phyloP scores from a whole-genome alignment of 1,140 invertebrate genomes.

The Drosophila sulfurigaster region DNA sequence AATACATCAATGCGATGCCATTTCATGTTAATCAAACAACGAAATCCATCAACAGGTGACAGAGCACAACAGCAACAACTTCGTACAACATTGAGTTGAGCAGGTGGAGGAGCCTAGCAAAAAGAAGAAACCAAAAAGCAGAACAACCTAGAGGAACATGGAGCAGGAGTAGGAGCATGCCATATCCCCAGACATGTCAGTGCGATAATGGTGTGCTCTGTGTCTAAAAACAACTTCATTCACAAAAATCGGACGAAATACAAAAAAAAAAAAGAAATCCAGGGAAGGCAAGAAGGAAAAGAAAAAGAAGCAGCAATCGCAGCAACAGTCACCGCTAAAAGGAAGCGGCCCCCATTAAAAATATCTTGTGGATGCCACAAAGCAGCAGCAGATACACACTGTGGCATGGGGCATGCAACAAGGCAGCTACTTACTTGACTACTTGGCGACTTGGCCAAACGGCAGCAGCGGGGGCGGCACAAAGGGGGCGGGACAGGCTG shows the following conservation, averaged over 20 bases:
- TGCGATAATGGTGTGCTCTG: slow-evolving; percentile 75
- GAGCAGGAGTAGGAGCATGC: slow-evolving; percentile 8
- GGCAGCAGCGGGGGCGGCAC: slow-evolving; percentile 63
- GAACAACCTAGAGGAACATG: neutral
- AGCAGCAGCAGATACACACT: slow-evolving; percentile 62
- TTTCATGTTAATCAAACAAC: slow-evolving; percentile 83
- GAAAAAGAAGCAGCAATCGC: slow-evolving; percentile 35
- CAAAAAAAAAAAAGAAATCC: slow-evolving; percentile 15
- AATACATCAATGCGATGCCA: slow-evolving; percentile 76
- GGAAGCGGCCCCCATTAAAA: slow-evolving; percentile 82
- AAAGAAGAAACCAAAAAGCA: slow-evolving; percentile 1
- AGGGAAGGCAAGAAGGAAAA: neutral
- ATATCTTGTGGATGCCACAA: slow-evolving; percentile 79
- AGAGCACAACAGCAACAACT: slow-evolving; percentile 50
- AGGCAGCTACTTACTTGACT: slow-evolving; percentile 50
- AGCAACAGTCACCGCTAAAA: slow-evolving; percentile 53
- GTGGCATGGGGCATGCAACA: slow-evolving; percentile 3
- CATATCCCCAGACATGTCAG: slow-evolving; percentile 79
- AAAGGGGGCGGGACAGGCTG: slow-evolving; percentile 14
- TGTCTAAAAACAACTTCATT: slow-evolving; percentile 79
- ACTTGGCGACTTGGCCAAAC: slow-evolving; percentile 36
- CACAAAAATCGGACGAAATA: slow-evolving; percentile 77
- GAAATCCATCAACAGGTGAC: slow-evolving; percentile 83
- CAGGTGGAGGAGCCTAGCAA: slow-evolving; percentile 32
- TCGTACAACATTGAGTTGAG: slow-evolving; percentile 29